Conservation (phyloP, 2,888 invertebrate species). For the Microdon myrmicae region DNA sequence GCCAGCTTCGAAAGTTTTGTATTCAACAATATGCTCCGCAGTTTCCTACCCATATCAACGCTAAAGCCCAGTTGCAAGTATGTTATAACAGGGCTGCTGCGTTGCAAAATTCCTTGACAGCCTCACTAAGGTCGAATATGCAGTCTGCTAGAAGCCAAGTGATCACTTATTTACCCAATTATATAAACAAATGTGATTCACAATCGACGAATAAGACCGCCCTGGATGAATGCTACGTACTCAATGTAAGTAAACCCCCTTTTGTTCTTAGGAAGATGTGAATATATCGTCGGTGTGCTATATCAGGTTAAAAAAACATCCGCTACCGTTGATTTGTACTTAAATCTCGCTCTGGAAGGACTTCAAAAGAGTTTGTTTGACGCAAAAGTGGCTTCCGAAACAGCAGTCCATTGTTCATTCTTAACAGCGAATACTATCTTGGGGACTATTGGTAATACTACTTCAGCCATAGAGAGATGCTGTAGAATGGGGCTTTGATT, state of each 20-base stretch:
- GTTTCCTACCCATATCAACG: background rate
- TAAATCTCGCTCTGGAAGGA: no score
- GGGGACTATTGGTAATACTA: conserved; percentile 11
- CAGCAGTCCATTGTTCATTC: conserved; percentile 13
- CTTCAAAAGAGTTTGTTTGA: no score
- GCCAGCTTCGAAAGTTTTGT: conserved; percentile 9
- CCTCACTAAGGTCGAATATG: background rate
- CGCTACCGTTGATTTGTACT: no score
- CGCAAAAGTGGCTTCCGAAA: background rate
- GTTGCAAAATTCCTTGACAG: background rate
- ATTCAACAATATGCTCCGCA: conserved; percentile 24
- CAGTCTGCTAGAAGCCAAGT: background rate
- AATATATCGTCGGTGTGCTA: no score
- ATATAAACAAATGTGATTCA: background rate
- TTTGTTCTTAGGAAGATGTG: no score
- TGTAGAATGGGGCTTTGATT: no score
- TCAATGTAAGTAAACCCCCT: conserved; percentile 16
- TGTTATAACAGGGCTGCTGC: background rate
- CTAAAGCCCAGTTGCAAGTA: background rate
- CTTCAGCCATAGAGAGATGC: no score
- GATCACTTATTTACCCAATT: background rate
- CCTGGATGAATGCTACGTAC: conserved; percentile 9
- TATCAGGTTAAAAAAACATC: no score
- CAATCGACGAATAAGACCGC: conserved; percentile 2
- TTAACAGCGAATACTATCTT: background rate